Percentiles rank a stretch among this genome's conserved stretches.
Conservation (phyloP, 2,888 invertebrate genomes). For the Torymus aiolomorphi region DNA sequence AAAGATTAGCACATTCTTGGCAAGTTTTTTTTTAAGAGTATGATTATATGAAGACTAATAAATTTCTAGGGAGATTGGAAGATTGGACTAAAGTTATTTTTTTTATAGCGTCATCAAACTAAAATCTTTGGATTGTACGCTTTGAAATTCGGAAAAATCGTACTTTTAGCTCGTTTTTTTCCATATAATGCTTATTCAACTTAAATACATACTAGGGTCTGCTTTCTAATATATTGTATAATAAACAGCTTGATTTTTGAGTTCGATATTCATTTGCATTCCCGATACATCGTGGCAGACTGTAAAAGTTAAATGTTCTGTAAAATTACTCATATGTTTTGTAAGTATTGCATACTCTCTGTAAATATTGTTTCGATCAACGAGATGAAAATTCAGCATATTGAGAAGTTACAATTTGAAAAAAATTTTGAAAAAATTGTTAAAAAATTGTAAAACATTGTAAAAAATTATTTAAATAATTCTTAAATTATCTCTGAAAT, state of each 20-base stretch:
- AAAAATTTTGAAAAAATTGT: no score
- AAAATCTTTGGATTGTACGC: neutral
- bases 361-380: no score
- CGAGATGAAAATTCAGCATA: no score
- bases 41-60: neutral
- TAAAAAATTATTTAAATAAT: no score
- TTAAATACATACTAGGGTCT: neutral
- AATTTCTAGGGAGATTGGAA: neutral
- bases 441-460: no score
- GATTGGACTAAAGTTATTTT: neutral
- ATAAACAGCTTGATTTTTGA: neutral
- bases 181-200: neutral
- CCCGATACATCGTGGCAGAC: neutral
- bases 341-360: no score
- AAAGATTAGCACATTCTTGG: neutral
- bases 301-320: no score
- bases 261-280: conserved; percentile 1
- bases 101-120: neutral
- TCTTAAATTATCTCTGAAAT: no score
- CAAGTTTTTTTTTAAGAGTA: neutral
- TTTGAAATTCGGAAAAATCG: neutral
- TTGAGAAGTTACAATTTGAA: no score
- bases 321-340: neutral
- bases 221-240: neutral
- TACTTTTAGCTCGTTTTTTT: neutral